phyloP scores from a whole-genome alignment of 2,888 invertebrate genomes.

The Empis livida region DNA sequence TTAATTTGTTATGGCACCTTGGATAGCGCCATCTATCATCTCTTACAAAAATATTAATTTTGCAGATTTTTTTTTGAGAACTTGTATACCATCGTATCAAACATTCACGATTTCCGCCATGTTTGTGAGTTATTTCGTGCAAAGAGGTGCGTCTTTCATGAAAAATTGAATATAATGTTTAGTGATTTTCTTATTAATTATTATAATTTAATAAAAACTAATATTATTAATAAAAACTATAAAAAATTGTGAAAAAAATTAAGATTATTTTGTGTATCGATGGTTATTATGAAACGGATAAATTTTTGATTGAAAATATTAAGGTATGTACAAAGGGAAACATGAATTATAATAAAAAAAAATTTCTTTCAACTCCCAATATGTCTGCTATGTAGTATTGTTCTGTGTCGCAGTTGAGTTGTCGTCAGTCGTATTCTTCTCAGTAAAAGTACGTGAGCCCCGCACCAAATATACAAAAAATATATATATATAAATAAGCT shows the following conservation, averaged over 20 bases:
- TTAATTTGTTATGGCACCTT: too few relatives aligned
- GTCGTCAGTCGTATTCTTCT: background rate
- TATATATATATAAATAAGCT: too few relatives aligned
- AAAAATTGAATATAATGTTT: conserved; percentile 4
- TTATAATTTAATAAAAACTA: conserved; percentile 4
- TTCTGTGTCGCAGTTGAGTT: conserved; percentile 7
- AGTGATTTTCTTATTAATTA: background rate
- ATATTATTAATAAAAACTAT: background rate
- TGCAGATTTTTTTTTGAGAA: too few relatives aligned
- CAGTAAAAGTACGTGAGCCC: too few relatives aligned
- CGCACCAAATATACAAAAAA: too few relatives aligned
- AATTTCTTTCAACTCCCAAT: conserved; percentile 27
- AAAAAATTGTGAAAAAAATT: conserved; percentile 1
- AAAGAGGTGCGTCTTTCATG: conserved; percentile 8
- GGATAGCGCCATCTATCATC: too few relatives aligned
- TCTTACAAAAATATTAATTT: too few relatives aligned
- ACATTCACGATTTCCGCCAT: conserved; percentile 4
- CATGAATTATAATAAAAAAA: conserved; percentile 22
- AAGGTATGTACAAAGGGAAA: conserved; percentile 35
- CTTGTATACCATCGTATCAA: too few relatives aligned
- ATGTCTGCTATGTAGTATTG: conserved; percentile 37
- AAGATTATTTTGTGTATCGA: conserved; percentile 28
- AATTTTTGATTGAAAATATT: conserved; percentile 52
- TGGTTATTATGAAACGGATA: conserved; percentile 43
- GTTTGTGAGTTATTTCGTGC: conserved; percentile 3